Base-by-base conservation (phyloP, 2,888 invertebrate genomes). In the Cerceris ruficornis region DNA sequence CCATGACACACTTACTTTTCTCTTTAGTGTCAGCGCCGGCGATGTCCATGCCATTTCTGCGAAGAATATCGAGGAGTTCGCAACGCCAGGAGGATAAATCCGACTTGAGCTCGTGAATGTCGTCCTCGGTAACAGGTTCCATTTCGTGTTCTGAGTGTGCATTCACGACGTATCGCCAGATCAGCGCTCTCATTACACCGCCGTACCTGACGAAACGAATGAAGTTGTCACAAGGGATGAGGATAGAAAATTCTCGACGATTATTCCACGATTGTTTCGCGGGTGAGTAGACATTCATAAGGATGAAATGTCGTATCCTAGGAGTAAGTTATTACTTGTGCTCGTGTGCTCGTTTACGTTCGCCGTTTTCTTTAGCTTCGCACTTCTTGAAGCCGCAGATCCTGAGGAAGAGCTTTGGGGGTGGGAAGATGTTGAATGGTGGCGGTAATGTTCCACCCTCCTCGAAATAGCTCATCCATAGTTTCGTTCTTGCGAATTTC, bases 391-490 rank as follows among this genome's bases (percentile, higher is more conserved):
- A 75, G 0, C 96, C 95, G 64, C 95, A 94, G 71, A 96, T 89
- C 88, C 96, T 95, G 64, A 96, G 93, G 7, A 96, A 86, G 81
- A 96, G 93, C 92, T 98, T 98, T 0, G 97, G 96, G 0, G 97
- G 96, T 0, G 98, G 98, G 75, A 98, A 93, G 60, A 98, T 96
- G 92, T 98, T 98, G 93, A 98, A 98, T 0, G 98, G 98, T 0
- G 98, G 96, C 0, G 98, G 98, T 41, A 98, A 93, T 0, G 98
- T 98, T 0, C 96, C 96, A 41, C 96, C 96, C 88, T 97, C 97
- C 90, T 98, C 98, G 90, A 99, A 99, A 92, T 98, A 99, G 88
- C 97, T 98, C 95, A 98, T 96, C 98, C 98, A 98, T 4, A 99
- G 93, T 86, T 97, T 96, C 0, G 98, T 98, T 60, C 98, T 94